These are phyloP conservation scores for Idaea biselata DNA, from an alignment of 2,888 invertebrate species.

Conservation along the genomic window DNA sequence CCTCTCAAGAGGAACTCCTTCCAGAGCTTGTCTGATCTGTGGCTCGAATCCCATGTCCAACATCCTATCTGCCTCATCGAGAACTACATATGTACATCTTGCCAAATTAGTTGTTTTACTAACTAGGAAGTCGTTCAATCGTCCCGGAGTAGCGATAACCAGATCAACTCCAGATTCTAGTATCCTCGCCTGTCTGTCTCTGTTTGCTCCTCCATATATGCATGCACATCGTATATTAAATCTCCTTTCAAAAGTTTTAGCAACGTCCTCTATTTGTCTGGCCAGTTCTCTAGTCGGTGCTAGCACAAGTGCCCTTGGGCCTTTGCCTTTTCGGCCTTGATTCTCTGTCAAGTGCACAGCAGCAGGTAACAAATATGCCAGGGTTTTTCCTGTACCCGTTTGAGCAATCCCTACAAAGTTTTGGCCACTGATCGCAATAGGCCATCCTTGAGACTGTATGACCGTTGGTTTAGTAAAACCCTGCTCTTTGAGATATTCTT, in stretches of 20 bases:
- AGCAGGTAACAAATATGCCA: conserved; percentile 89
- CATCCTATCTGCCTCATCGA: conserved; percentile 97
- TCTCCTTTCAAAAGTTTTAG: conserved; percentile 86
- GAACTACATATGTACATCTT: conserved; percentile 89
- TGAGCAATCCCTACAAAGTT: conserved; percentile 94
- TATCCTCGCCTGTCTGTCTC: conserved; percentile 82
- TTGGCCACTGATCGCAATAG: conserved; percentile 87
- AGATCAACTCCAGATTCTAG: conserved; percentile 89
- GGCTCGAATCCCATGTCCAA: conserved; percentile 99
- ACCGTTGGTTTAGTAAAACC: conserved; percentile 87
- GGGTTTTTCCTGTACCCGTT: conserved; percentile 89
- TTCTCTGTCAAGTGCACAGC: conserved; percentile 92
- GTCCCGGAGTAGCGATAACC: conserved; percentile 93
- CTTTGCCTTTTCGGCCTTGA: conserved; percentile 85
- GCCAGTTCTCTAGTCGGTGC: conserved; percentile 90
- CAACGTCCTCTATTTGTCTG: conserved; percentile 89
- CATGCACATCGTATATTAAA: conserved; percentile 88
- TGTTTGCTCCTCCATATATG: conserved; percentile 93
- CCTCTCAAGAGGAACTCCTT: conserved; percentile 93
- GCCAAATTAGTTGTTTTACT: conserved; percentile 85
- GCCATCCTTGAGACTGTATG: conserved; percentile 93
- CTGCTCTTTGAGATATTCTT: conserved; percentile 81
- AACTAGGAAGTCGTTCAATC: conserved; percentile 90
- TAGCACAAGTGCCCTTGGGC: conserved; percentile 89
- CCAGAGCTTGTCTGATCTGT: conserved; percentile 94